Base-by-base conservation (phyloP, 1,140 invertebrate species). In the Glomeris maerens region DNA sequence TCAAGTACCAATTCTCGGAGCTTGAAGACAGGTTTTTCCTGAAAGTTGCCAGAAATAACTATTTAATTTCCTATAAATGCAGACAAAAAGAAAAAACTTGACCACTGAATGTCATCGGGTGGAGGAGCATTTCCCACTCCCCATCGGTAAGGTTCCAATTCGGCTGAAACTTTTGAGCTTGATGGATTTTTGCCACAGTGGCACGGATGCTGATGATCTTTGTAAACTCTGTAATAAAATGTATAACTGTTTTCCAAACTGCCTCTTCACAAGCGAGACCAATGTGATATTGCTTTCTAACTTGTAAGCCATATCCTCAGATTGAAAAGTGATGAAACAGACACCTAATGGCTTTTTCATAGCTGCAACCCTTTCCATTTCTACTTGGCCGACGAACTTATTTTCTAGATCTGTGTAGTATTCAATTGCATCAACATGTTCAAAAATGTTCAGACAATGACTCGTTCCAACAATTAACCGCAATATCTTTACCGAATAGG, bases 81-180 rank as follows among this genome's bases (percentile, higher is more conserved):
- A 27, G 59, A 62, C 64, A n/a, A n/a, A n/a, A n/a, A n/a, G n/a
- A n/a, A n/a, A n/a, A n/a, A n/a, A n/a, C n/a, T n/a, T n/a, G 64
- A 77, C 77, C 92, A 97, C 64, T 91, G 90, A 50, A 97, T 89
- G 65, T 95, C 91, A 50, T 86, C 79, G 0, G 91, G 88, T 22
- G 84, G 78, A 7, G 91, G 91, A 3, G 92, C 90, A 70, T 88
- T 86, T 47, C 74, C 69, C 1, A 95, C 78, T 28, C 77, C 72
- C 91, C 91, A 96, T 51, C 83, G 78, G 41, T 81, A 68, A 22
- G 84, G 77, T 49, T 73, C 66, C n/a, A 79, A 60, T 2, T 70
- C 62, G 14, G 58, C 47, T 27, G 66, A 66, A 2, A 75, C 57
- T 48, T 63, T 66, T 3, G 75, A 77, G 17, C 56, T 60, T 28